phyloP scores from a whole-genome alignment of 2,113 vertebrate genomes.

The Sterna hirundo region DNA sequence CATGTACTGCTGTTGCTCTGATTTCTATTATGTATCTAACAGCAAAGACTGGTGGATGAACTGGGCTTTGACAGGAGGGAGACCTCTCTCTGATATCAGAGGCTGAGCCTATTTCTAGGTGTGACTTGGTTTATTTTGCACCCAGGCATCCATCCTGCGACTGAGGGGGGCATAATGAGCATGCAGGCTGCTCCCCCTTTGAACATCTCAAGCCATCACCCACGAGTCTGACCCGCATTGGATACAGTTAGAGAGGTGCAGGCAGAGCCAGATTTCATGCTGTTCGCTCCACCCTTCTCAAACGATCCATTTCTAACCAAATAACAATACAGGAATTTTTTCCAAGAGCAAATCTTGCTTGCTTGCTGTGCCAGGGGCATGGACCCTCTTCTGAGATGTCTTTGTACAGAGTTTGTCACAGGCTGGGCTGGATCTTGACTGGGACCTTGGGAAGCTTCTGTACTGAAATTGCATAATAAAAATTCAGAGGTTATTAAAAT shows the following conservation, averaged over 20 bases:
- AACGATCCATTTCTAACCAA: neutral
- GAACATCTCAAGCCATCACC: neutral
- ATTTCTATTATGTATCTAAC: neutral
- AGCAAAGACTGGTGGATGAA: neutral
- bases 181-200: neutral
- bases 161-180: neutral
- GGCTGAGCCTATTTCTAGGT: neutral
- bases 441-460: neutral
- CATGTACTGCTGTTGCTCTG: neutral
- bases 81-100: neutral
- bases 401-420: neutral
- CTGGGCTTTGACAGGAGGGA: neutral
- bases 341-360: neutral
- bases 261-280: neutral
- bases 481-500: neutral
- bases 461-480: neutral
- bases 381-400: neutral
- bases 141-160: accelerated
- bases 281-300: neutral
- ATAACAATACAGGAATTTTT: neutral
- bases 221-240: accelerated
- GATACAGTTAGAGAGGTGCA: neutral
- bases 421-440: neutral
- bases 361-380: neutral
- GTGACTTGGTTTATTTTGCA: neutral